These are phyloP conservation scores for Muscicapa striata DNA, from an alignment of 2,797 vertebrate genomes.

Conservation along the genomic window DNA sequence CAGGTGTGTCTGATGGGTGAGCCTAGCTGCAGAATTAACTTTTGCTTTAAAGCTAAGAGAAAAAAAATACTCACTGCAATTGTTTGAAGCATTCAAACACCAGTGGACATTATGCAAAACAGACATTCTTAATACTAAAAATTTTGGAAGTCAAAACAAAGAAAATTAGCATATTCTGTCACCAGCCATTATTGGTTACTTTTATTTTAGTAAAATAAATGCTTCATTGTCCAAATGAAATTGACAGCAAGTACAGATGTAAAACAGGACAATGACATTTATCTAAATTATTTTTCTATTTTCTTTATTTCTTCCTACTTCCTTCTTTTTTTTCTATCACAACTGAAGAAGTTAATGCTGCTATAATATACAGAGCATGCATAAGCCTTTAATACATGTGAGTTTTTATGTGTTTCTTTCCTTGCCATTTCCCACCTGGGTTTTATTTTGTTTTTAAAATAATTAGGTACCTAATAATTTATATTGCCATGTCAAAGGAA, in stretches of 20 bases:
- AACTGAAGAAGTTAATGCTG: neutral
- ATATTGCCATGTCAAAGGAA: neutral
- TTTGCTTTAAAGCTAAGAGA: neutral
- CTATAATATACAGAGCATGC: conserved; percentile 7
- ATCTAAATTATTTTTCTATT: neutral
- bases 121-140: neutral
- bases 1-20: neutral
- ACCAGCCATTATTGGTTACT: neutral
- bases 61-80: neutral
- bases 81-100: neutral
- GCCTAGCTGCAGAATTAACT: neutral
- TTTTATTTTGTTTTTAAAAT: conserved; percentile 33
- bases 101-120: neutral
- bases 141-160: neutral
- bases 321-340: neutral
- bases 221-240: conserved; percentile 7
- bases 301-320: neutral
- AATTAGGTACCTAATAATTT: conserved; percentile 20
- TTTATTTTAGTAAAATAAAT: conserved; percentile 31
- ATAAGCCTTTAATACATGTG: neutral
- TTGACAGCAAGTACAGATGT: neutral
- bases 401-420: neutral
- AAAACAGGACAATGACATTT: neutral
- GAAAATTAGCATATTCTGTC: neutral
- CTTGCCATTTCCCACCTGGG: neutral